These are phyloP conservation scores for Saguinus midas DNA, from an alignment of 2,113 vertebrate species.

Conservation along the genomic window DNA sequence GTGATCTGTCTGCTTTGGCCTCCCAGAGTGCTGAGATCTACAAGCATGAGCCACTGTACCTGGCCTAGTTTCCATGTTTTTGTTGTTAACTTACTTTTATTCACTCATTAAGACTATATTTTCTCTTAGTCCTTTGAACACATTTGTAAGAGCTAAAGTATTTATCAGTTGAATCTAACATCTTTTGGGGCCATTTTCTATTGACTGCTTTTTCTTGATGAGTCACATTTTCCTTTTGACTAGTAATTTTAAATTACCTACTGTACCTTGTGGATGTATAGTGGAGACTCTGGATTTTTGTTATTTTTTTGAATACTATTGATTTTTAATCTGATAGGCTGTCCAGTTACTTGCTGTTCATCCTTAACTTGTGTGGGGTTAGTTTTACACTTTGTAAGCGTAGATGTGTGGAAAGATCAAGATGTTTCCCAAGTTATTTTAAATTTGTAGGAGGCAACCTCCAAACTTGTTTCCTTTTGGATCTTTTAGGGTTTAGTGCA, in stretches of 20 bases:
- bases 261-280: not conserved
- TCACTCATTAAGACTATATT: not conserved
- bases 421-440: too few species aligned
- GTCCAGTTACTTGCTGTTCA: too few species aligned
- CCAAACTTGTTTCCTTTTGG: too few species aligned
- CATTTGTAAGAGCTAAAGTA: not conserved
- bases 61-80: not conserved
- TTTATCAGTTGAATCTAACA: not conserved
- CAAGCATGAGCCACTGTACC: too few species aligned
- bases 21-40: too few species aligned
- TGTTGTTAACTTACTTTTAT: not conserved
- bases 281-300: not conserved
- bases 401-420: too few species aligned
- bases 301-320: constrained; percentile 37
- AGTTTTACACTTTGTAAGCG: too few species aligned
- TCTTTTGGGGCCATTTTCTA: not conserved
- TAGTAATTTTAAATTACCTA: constrained; percentile 17
- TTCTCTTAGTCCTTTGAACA: not conserved
- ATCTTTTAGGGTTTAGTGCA: too few species aligned
- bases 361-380: too few species aligned
- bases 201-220: not conserved
- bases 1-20: too few species aligned
- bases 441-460: too few species aligned
- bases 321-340: too few species aligned
- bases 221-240: not conserved